Base-by-base conservation (phyloP, 2,797 vertebrate species). In the Poecilia velifera region DNA sequence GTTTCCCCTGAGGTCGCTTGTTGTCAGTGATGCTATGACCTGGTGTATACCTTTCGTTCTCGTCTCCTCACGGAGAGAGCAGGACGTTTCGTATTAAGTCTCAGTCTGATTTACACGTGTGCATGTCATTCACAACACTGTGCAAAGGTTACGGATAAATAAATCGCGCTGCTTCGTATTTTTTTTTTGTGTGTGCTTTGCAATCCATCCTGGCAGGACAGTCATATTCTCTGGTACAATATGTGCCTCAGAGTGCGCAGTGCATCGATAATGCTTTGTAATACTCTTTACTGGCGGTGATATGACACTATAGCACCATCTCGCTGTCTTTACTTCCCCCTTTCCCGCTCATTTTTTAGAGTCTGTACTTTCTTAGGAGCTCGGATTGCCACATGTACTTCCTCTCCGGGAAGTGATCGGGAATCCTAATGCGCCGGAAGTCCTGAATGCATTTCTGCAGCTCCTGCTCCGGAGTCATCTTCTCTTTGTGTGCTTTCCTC, bases 381-480 rank as follows among this genome's bases (percentile, higher is more conserved):
- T 99, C 98, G 0, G 97, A 98, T 87, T 99, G 98, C 98, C 98
- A 99, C 88, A 97, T 97, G 82, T 98, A 96, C 87, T 99, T 99
- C 90, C 97, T 97, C 91, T 99, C 97, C 0, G 98, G 98, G 92
- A 99, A 99, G 87, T 90, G 97, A 74, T 98, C 97, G 0, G 98
- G 98, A 91, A 99, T 99, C 94, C 98, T 97, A 90, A 99, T 99
- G 90, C 98, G 97, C 16, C 96, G 96, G 95, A 99, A 99, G 97
- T 99, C 98, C 95, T 98, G 97, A 94, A 99, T 99, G 85, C 98
- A 99, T 87, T 97, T 99, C 87, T 98, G 97, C 86, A 99, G 93
- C 96, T 99, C 98, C 84, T 99, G 98, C 93, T 98, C 97, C 0
- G 98, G 97, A 3, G 98, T 99, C 81, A 99, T 93, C 97, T 98